A percentile compares a stretch with the other conserved stretches of the same genome.
Evolutionary conservation across 1,140 invertebrate genomes (phyloP).

Genomic region (Cyphomyrmex costatus): DNA sequence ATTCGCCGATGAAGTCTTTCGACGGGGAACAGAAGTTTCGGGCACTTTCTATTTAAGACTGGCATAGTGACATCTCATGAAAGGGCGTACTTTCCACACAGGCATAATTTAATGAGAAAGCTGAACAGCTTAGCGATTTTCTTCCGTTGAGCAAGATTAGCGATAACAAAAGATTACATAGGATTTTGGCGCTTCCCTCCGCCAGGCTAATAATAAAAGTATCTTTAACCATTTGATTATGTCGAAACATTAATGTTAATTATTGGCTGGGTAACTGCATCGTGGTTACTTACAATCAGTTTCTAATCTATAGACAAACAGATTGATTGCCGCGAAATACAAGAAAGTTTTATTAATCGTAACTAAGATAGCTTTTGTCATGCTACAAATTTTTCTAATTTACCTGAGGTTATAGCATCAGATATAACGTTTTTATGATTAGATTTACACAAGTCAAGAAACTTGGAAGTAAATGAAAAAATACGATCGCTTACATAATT

Average conservation of each 20-base stretch:
- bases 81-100: conserved; percentile 35
- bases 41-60: conserved; percentile 27
- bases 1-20: conserved; percentile 4
- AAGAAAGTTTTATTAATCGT: conserved; percentile 15
- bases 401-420: neutral
- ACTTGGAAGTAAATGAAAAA: neutral
- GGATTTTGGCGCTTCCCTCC: conserved; percentile 41
- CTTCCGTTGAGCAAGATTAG: conserved; percentile 23
- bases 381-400: conserved; percentile 16
- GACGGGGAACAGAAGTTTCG: neutral
- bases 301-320: neutral
- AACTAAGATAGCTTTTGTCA: conserved; percentile 8
- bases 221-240: conserved; percentile 54
- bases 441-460: neutral
- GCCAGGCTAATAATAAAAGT: conserved; percentile 63
- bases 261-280: neutral
- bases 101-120: conserved; percentile 66
- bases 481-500: neutral
- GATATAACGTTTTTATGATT: neutral
- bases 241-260: conserved; percentile 47
- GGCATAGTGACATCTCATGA: conserved; percentile 39
- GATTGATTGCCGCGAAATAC: conserved; percentile 5
- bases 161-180: conserved; percentile 48
- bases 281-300: neutral
- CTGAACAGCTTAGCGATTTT: conserved; percentile 55